Percentiles rank a stretch among this genome's conserved stretches.
These are phyloP conservation scores for Pantala flavescens DNA, from an alignment of 1,140 invertebrate genomes.

Conservation along the genomic window DNA sequence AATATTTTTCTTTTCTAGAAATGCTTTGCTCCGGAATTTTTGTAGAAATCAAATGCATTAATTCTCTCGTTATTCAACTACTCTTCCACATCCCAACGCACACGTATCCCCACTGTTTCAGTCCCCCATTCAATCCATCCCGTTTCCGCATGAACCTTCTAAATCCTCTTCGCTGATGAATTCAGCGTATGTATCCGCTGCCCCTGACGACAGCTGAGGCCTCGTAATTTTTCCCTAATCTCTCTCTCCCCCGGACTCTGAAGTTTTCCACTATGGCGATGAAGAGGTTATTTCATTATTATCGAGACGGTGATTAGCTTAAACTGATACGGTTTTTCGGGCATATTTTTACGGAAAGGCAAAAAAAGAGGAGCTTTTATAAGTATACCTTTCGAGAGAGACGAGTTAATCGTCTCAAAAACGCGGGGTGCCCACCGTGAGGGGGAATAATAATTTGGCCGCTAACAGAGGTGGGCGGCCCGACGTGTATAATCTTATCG, in stretches of 20 bases:
- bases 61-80: no score
- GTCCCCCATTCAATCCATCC: neutral
- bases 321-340: conserved; percentile 9
- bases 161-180: neutral
- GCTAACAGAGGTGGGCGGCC: neutral
- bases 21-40: no score
- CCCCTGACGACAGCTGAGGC: neutral
- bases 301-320: neutral
- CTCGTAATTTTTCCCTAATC: neutral
- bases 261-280: neutral
- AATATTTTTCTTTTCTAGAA: no score
- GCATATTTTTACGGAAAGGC: neutral
- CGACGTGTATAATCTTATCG: neutral
- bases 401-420: conserved; percentile 3
- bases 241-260: neutral
- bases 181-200: neutral
- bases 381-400: neutral
- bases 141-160: neutral
- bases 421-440: neutral
- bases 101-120: no score
- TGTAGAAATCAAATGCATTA: no score
- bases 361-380: neutral
- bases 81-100: neutral
- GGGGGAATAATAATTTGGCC: neutral
- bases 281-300: conserved; percentile 8